These are phyloP conservation scores for Hyla sarda DNA, from an alignment of 2,113 vertebrate genomes.

Conservation along the genomic window DNA sequence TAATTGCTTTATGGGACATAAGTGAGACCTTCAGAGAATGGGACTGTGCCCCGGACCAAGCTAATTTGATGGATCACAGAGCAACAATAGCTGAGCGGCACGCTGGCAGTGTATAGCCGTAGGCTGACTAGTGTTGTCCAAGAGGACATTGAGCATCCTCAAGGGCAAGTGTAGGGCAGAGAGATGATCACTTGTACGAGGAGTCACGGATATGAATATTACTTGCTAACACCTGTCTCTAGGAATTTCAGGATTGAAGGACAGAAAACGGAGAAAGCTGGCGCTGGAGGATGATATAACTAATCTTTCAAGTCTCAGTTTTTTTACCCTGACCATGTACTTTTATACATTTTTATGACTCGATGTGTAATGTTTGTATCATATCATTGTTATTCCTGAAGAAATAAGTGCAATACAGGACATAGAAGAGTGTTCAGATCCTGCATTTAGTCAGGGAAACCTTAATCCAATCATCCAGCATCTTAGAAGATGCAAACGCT, in stretches of 20 bases:
- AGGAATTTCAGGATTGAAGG: slow-evolving; percentile 1
- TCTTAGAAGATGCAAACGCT: background rate
- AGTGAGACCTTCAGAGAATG: slow-evolving; percentile 37
- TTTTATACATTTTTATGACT: background rate
- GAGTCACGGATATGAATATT: background rate
- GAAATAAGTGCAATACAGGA: background rate
- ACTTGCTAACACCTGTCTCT: background rate
- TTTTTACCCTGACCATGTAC: background rate
- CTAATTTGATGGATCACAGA: slow-evolving; percentile 58
- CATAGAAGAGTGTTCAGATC: background rate
- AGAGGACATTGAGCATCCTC: slow-evolving; percentile 39
- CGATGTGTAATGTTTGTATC: background rate
- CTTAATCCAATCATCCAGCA: slow-evolving; percentile 1
- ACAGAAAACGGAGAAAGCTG: background rate
- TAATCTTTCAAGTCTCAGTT: background rate
- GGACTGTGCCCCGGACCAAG: slow-evolving; percentile 44
- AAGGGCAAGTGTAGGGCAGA: slow-evolving; percentile 47
- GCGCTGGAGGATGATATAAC: background rate
- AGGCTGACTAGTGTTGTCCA: slow-evolving; percentile 5
- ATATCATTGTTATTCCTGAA: background rate
- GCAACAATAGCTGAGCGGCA: slow-evolving; percentile 40
- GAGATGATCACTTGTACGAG: background rate
- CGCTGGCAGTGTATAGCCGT: slow-evolving; percentile 24
- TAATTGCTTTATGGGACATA: slow-evolving; percentile 55
- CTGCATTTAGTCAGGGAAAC: background rate